Base-by-base conservation (phyloP, 2,888 invertebrate species). In the Mythimna pallens region DNA sequence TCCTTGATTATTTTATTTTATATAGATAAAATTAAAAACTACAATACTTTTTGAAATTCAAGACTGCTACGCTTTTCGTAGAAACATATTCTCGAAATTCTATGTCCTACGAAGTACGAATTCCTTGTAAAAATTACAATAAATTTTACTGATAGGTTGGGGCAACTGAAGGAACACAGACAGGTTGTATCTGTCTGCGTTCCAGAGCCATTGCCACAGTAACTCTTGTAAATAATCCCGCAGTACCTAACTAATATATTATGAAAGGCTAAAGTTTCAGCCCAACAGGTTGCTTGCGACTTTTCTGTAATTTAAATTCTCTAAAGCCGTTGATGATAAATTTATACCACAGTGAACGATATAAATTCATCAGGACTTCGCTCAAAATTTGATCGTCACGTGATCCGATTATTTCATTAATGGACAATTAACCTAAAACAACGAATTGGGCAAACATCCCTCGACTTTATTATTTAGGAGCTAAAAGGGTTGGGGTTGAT, bases 361-460 rank as follows among this genome's bases (percentile, higher is more conserved):
- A 12, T 34, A 59, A 10, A 58, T 58, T 58, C 34, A 58, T 9
- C 57, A 34, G 9, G 10, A 34, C 10, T 58, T 1, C 6, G 3
- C 14, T 50, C 8, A 43, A 73, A 65, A 55, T 36, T 69, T 14
- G 52, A 62, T 43, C 62, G 30, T 40, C 58, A 47, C 30, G 55
- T 58, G 57, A 70, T n/a, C 36, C 54, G 59, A 69, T 83, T 71
- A 79, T 73, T 64, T 65, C 57, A 73, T 75, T 72, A 82, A 77
- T 76, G 64, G 62, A 9, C 78, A 73, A 82, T 83, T 78, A 78
- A 73, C 73, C 76, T 70, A 77, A 81, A 78, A 75, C 69, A 84
- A 71, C 68, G 59, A 70, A 47, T 50, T 62, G n/a, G 14, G 25
- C 3, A 50, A 73, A 74, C 71, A 63, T 64, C 74, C 78, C 72